Conservation (phyloP, 2,113 vertebrate genomes). For the Crotalus tigris region DNA sequence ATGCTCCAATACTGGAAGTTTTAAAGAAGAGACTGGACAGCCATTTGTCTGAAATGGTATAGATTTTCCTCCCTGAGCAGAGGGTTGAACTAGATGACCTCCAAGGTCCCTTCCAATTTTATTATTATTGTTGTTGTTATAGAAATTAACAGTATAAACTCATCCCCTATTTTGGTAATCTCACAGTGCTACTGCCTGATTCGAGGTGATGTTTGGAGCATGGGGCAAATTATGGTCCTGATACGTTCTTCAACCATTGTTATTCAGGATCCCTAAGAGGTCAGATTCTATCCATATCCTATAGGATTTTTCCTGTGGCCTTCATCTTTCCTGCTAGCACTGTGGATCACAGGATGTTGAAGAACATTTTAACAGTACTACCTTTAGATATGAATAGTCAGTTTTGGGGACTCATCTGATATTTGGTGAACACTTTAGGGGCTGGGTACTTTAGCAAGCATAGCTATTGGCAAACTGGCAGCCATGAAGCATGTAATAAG, state of each 20-base stretch:
- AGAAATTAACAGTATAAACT: not conserved
- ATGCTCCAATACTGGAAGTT: no score
- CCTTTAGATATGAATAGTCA: not conserved
- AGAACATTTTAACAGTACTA: not conserved
- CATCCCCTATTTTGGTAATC: not conserved
- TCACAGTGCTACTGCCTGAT: not conserved
- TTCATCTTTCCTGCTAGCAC: not conserved
- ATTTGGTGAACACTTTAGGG: not conserved
- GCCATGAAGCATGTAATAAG: not conserved
- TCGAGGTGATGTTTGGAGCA: not conserved
- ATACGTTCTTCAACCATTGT: not conserved
- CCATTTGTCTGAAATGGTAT: no score
- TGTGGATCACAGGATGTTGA: not conserved
- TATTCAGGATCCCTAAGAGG: not conserved
- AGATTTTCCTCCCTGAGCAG: no score
- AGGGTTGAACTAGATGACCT: no score
- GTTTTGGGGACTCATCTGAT: not conserved
- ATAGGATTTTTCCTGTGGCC: not conserved
- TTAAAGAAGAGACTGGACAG: no score
- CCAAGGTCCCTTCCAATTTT: no score
- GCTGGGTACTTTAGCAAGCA: not conserved
- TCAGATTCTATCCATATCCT: not conserved
- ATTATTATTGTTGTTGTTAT: no score
- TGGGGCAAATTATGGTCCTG: not conserved
- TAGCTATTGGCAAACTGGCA: not conserved